Evolutionary conservation across 2,888 invertebrate genomes (phyloP).

Genomic region (Cerastoderma edule): DNA sequence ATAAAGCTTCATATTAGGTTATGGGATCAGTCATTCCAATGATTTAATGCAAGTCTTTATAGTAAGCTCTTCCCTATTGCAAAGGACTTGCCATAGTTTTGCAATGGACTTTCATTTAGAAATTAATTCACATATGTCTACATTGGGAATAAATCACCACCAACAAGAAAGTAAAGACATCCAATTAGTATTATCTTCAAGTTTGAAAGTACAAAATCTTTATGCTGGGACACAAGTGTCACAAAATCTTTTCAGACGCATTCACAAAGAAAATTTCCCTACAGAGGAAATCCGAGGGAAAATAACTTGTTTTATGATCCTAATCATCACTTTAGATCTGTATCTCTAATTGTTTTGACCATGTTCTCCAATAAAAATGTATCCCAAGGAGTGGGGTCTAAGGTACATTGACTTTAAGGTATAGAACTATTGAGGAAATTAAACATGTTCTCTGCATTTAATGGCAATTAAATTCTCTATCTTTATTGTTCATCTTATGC

Average conservation of each 20-base stretch:
- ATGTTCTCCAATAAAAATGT: slow-evolving; percentile 23
- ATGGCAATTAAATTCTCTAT: slow-evolving; percentile 55
- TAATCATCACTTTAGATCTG: slow-evolving; percentile 25
- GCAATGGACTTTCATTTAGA: no score
- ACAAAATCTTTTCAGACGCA: slow-evolving; percentile 6
- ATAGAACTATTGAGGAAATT: slow-evolving; percentile 58
- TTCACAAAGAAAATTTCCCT: slow-evolving; percentile 16
- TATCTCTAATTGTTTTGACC: slow-evolving; percentile 24
- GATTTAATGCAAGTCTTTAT: no score
- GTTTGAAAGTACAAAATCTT: slow-evolving; percentile 10
- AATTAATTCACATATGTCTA: no score
- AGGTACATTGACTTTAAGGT: slow-evolving; percentile 55
- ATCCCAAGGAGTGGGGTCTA: slow-evolving; percentile 9
- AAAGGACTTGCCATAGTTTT: no score
- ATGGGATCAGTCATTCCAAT: no score
- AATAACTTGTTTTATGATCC: slow-evolving; percentile 22
- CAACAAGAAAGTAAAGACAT: no score
- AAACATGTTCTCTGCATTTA: slow-evolving; percentile 47
- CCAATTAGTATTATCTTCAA: slow-evolving; percentile 21
- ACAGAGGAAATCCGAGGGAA: slow-evolving; percentile 10
- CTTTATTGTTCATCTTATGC: slow-evolving; percentile 55
- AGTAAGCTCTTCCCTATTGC: no score
- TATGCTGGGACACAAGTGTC: no score
- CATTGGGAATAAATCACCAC: no score
- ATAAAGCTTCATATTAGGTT: no score